phyloP scores from a whole-genome alignment of 2,797 vertebrate genomes.

The Anguilla marmorata region DNA sequence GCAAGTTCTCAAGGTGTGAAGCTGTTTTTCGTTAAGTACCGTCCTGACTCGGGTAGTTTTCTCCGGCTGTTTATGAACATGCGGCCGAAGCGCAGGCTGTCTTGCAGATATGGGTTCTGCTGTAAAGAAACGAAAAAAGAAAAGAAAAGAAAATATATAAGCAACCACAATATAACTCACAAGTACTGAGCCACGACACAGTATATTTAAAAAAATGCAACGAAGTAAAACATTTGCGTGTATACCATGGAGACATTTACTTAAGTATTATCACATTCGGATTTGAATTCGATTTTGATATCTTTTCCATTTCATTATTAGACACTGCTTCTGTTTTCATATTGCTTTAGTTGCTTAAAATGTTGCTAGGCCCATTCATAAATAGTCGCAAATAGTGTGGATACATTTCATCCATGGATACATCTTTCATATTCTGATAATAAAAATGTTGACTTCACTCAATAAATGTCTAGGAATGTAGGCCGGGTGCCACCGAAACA shows the following conservation, averaged over 20 bases:
- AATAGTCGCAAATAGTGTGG: not conserved
- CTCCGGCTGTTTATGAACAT: conserved; percentile 92
- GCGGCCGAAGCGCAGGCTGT: conserved; percentile 86
- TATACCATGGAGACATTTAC: not conserved
- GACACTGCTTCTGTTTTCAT: not conserved
- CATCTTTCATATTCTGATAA: not conserved
- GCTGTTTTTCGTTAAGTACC: conserved; percentile 92
- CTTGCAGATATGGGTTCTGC: conserved; percentile 91
- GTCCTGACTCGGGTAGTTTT: conserved; percentile 92
- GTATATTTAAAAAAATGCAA: not conserved
- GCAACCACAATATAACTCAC: not conserved
- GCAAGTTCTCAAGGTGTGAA: conserved; percentile 92
- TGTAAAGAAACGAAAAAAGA: conserved; percentile 60
- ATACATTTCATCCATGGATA: not conserved
- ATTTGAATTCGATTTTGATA: not conserved
- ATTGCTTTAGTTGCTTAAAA: not conserved
- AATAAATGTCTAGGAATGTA: not conserved
- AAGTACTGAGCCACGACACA: not conserved
- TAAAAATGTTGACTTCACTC: not conserved
- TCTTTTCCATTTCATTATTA: not conserved
- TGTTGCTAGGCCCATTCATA: not conserved
- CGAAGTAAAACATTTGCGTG: not conserved
- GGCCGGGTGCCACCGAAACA: not conserved
- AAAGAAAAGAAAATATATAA: not conserved
- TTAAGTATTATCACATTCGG: not conserved